Conservation (phyloP, 2,888 invertebrate genomes). For the Andrena praecox region DNA sequence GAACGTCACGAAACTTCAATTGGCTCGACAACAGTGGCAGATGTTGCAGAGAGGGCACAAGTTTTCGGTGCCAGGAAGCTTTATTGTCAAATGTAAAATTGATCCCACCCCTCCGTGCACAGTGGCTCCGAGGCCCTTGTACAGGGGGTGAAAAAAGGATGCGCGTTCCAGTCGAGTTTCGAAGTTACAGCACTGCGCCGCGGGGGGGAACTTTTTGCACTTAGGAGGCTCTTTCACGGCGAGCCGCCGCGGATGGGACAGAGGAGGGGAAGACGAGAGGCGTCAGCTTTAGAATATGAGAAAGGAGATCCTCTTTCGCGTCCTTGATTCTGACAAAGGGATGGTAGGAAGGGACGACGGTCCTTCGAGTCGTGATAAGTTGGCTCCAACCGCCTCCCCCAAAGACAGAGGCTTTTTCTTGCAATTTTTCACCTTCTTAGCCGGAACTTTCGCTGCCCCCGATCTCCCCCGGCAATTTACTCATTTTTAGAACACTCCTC, state of each 20-base stretch:
- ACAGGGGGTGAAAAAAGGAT: constrained; percentile 49
- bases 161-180: constrained; percentile 68
- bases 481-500: constrained; percentile 63
- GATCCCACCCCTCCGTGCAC: constrained; percentile 39
- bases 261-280: constrained; percentile 58
- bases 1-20: constrained; percentile 23
- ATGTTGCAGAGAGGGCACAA: constrained; percentile 6
- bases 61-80: constrained; percentile 16
- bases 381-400: constrained; percentile 46
- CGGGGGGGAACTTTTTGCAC: constrained; percentile 70
- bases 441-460: constrained; percentile 63
- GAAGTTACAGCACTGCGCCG: constrained; percentile 60
- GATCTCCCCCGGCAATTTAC: constrained; percentile 69
- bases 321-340: constrained; percentile 76
- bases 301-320: constrained; percentile 73
- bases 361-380: constrained; percentile 74
- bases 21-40: constrained; percentile 29
- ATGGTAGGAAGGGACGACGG: constrained; percentile 67
- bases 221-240: constrained; percentile 67
- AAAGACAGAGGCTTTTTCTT: constrained; percentile 72
- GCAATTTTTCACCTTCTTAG: constrained; percentile 74
- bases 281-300: constrained; percentile 76
- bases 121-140: constrained; percentile 26
- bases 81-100: constrained; percentile 63
- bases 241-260: constrained; percentile 49